Base-by-base conservation (phyloP, 2,797 vertebrate species). In the Kryptolebias ocellatus region DNA sequence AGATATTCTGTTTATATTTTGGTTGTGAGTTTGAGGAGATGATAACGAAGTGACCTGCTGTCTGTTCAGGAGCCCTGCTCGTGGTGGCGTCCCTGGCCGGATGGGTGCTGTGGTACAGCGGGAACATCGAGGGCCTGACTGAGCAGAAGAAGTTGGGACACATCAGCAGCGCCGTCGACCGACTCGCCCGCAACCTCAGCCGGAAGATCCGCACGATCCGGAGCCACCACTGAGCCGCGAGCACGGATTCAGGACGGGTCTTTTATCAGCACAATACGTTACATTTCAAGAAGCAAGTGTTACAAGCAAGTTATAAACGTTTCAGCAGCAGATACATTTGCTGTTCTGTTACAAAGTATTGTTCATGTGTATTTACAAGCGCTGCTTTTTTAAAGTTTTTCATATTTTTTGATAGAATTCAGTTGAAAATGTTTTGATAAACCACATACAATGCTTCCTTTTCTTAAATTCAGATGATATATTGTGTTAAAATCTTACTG, bases 41-140 rank as follows among this genome's bases (percentile, higher is more conserved):
- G 27, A 10, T 10, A 18, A 3, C n/a, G 20, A 24, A 24, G 20
- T 12, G 16, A 15, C 1, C 8, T 37, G 12, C 16, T 14, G 5
- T 56, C 12, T 17, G 0, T 44, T 3, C 81, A 92, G 91, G 96
- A 0, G 94, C 93, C 1, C 89, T 97, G 75, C 83, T 97, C 0
- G 92, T 97, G 52, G 85, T 97, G 53, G 82, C 93, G 78, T 96
- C 96, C 49, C 92, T 97, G 63, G 91, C 92, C 0, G 95, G 95
- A 0, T 97, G 95, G 96, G 95, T 96, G 50, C 81, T 96, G 87
- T 97, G 95, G 96, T 97, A 97, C 92, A 97, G 94, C 4, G 96
- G 96, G 7, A 96, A 97, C 90, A 95, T 96, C 59, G 94, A 96
- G 10, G 95, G 95, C 12, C 89, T 94, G 73, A 88, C 90, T 4